Evolutionary conservation across 2,797 vertebrate species (phyloP).

Genomic region (Protonibea diacanthus): DNA sequence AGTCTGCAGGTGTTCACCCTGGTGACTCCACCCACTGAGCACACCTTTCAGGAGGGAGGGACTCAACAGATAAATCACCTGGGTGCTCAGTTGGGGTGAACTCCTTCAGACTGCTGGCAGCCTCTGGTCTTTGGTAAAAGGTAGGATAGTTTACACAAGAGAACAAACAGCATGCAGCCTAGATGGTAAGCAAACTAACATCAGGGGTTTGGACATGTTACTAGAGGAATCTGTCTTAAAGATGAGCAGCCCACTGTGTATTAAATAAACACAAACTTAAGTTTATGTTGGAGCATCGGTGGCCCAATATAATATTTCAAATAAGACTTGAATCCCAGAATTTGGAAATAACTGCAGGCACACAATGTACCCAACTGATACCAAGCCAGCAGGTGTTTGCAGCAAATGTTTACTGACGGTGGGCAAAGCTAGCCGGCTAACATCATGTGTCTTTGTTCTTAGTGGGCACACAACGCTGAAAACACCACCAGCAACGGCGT

Average conservation of each 20-base stretch:
- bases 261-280: neutral
- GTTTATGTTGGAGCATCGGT: neutral
- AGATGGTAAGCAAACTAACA: neutral
- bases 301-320: neutral
- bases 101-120: neutral
- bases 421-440: slow-evolving; percentile 41
- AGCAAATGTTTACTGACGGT: slow-evolving; percentile 51
- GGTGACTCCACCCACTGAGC: slow-evolving; percentile 27
- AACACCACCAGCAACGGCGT: neutral
- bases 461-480: neutral
- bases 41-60: slow-evolving; percentile 11
- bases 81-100: neutral
- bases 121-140: neutral
- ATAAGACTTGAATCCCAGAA: neutral
- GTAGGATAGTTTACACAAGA: neutral
- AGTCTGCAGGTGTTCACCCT: slow-evolving; percentile 5
- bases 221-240: neutral
- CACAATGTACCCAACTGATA: slow-evolving; percentile 2
- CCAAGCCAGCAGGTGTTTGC: slow-evolving; percentile 18
- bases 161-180: neutral
- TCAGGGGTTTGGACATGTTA: too few species aligned
- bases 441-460: slow-evolving; percentile 60
- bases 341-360: neutral
- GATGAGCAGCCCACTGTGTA: too few species aligned
- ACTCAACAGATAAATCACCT: slow-evolving; percentile 3